A percentile compares a stretch with the other conserved stretches of the same genome.
These are phyloP conservation scores for Cassiopea andromeda DNA, from an alignment of 30 jellyfish, hydroid and myxozoan genomes.

Conservation along the genomic window DNA sequence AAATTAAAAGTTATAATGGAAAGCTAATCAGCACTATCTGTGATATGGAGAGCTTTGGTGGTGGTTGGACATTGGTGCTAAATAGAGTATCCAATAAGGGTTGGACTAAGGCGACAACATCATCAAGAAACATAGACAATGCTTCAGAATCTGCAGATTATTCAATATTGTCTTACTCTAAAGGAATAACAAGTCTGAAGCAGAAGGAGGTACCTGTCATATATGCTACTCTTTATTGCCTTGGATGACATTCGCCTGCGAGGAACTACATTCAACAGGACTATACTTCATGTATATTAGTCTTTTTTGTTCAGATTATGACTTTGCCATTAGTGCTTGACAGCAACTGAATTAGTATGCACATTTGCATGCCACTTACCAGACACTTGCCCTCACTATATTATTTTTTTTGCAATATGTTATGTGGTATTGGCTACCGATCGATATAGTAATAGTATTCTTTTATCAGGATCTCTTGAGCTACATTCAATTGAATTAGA, in stretches of 20 bases:
- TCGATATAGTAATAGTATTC: no score
- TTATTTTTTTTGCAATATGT: no score
- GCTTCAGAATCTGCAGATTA: conserved; percentile 58
- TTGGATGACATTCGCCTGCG: not conserved
- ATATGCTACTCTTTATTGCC: not conserved
- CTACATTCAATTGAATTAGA: no score
- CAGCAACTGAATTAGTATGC: no score
- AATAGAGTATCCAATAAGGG: conserved; percentile 62
- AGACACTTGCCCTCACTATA: no score
- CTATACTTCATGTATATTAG: no score
- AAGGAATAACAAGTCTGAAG: conserved; percentile 32
- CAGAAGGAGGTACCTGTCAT: conserved; percentile 35
- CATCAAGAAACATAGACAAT: conserved; percentile 18
- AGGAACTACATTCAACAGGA: not conserved
- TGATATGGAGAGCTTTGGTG: conserved; percentile 81
- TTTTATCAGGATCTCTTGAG: no score
- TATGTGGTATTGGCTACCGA: no score
- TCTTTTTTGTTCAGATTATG: no score
- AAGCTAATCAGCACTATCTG: conserved; percentile 38
- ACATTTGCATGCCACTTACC: no score
- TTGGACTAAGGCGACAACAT: conserved; percentile 62
- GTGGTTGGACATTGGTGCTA: conserved; percentile 82
- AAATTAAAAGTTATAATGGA: conserved; percentile 24
- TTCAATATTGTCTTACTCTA: conserved; percentile 50
- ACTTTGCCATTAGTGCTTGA: no score